Conservation (phyloP, 92 coral and sea anemone genomes). For the Virgularia gustaviana region DNA sequence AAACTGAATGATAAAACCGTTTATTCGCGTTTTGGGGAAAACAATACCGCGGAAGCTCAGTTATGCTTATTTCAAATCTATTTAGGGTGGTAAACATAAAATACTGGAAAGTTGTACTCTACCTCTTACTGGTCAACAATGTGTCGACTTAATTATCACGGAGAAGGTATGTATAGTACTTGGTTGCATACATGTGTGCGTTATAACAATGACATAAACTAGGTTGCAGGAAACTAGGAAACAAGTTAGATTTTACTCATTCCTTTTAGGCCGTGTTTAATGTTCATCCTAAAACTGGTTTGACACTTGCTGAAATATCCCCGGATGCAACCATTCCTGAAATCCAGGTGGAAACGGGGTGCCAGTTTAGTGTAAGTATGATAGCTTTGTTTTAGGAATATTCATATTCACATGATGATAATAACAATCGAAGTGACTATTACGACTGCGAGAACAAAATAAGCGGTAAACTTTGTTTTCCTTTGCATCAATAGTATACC, state of each 20-base stretch:
- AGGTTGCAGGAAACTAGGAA: neutral
- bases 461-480: no score
- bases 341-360: conserved; percentile 81
- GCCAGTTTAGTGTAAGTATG: conserved; percentile 76
- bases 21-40: no score
- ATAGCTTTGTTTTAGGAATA: no score
- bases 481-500: no score
- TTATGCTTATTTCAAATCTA: no score
- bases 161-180: conserved; percentile 65
- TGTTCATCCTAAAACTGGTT: conserved; percentile 76
- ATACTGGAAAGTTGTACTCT: conserved; percentile 81
- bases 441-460: no score
- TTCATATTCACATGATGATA: no score
- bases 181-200: neutral
- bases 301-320: conserved; percentile 69
- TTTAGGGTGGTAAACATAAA: conserved; percentile 88
- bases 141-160: conserved; percentile 88
- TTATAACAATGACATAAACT: neutral
- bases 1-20: no score
- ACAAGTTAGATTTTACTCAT: neutral
- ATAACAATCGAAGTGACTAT: no score
- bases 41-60: no score
- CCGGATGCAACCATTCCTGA: conserved; percentile 85
- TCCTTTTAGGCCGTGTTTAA: conserved; percentile 86
- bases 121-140: conserved; percentile 83